Evolutionary conservation across 30 jellyfish, hydroid and myxozoan genomes (phyloP).

Genomic region (Hydractinia echinata): DNA sequence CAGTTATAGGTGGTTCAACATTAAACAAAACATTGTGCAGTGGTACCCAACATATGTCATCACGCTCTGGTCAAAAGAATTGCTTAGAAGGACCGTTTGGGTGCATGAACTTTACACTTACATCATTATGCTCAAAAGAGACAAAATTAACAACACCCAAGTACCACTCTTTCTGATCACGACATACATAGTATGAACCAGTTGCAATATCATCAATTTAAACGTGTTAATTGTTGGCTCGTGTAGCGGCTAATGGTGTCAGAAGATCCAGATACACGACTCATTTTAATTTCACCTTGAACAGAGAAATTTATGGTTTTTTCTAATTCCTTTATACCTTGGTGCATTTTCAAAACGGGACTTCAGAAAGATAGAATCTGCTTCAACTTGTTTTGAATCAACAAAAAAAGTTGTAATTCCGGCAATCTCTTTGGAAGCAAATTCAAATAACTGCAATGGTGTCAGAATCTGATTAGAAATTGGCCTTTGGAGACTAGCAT

Average conservation of each 20-base stretch:
- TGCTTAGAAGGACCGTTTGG: slow-evolving; percentile 42
- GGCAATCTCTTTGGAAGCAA: background rate
- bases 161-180: slow-evolving; percentile 19
- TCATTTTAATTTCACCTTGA: too few relatives aligned
- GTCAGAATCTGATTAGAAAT: slow-evolving; percentile 34
- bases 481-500: slow-evolving; percentile 18
- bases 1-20: too few relatives aligned
- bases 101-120: slow-evolving; percentile 42
- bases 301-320: background rate
- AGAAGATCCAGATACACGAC: background rate
- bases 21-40: too few relatives aligned
- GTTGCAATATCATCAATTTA: slow-evolving; percentile 25
- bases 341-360: background rate
- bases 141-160: slow-evolving; percentile 22
- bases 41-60: slow-evolving; percentile 11
- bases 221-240: background rate
- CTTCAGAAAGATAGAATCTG: background rate
- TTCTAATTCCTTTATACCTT: too few relatives aligned
- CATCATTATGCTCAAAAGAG: slow-evolving; percentile 13
- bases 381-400: background rate
- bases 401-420: slow-evolving; percentile 3
- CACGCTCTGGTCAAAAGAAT: slow-evolving; percentile 43
- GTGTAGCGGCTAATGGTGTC: background rate
- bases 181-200: background rate
- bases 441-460: slow-evolving; percentile 3